Conservation (phyloP, 2,888 invertebrate species). For the Drosophila heteroneura region DNA sequence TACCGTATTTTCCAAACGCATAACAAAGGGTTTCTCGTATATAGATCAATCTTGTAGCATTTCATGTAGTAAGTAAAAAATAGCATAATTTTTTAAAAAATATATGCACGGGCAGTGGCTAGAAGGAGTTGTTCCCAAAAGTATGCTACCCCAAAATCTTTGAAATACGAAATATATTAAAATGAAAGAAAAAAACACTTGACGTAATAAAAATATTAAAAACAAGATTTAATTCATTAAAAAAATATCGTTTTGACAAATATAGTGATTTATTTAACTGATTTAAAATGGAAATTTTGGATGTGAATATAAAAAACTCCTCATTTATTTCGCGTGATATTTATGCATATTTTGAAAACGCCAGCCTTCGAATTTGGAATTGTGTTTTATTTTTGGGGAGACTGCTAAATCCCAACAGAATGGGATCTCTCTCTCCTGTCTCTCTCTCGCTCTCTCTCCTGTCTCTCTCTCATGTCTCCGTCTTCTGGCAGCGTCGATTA, state of each 20-base stretch:
- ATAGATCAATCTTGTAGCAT: not conserved
- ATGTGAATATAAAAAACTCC: not conserved
- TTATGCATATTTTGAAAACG: not conserved
- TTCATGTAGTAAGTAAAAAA: not conserved
- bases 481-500: slow-evolving; percentile 64
- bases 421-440: slow-evolving; percentile 1
- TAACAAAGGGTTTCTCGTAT: not conserved
- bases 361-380: not conserved
- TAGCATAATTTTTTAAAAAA: too few species aligned
- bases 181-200: not conserved
- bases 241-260: not conserved
- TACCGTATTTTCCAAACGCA: not conserved
- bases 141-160: slow-evolving; percentile 43
- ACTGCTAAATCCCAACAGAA: not conserved
- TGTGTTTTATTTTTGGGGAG: not conserved
- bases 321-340: not conserved
- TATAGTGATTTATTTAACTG: not conserved
- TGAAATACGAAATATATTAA: not conserved
- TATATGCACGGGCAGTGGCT: not conserved
- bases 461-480: not conserved
- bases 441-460: slow-evolving; percentile 17
- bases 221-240: not conserved
- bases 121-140: slow-evolving; percentile 22
- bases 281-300: not conserved
- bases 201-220: not conserved